phyloP scores from a whole-genome alignment of 2,888 invertebrate species.

The Zelleria hepariella region DNA sequence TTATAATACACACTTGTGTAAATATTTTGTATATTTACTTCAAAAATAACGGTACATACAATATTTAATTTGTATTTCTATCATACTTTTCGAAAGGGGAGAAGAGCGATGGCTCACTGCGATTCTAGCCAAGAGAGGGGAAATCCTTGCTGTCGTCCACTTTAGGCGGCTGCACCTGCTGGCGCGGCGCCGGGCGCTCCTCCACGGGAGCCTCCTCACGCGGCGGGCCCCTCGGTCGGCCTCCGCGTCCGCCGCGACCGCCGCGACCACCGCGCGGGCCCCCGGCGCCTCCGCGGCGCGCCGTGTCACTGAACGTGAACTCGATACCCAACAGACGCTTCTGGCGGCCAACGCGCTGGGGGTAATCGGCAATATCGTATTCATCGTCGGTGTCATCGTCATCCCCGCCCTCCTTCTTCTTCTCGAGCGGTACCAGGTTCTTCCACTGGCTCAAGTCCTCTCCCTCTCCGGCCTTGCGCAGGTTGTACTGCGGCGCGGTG shows the following conservation, averaged over 20 bases:
- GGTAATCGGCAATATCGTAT: slow-evolving; percentile 83
- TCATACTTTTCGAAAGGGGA: slow-evolving; percentile 56
- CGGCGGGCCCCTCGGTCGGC: slow-evolving; percentile 31
- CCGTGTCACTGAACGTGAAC: slow-evolving; percentile 87
- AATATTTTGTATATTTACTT: slow-evolving; percentile 74
- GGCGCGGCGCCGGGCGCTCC: slow-evolving; percentile 47
- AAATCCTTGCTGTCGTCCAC: slow-evolving; percentile 97
- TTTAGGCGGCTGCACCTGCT: slow-evolving; percentile 77
- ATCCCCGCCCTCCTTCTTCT: slow-evolving; percentile 78
- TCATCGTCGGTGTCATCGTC: slow-evolving; percentile 80
- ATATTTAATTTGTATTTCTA: slow-evolving; percentile 69
- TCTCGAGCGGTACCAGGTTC: slow-evolving; percentile 86
- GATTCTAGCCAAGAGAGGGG: slow-evolving; percentile 87
- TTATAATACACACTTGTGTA: slow-evolving; percentile 69
- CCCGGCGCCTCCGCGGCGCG: slow-evolving; percentile 80
- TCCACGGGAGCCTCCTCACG: slow-evolving; percentile 44
- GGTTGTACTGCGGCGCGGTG: slow-evolving; percentile 88
- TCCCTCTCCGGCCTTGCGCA: slow-evolving; percentile 95
- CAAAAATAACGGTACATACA: slow-evolving; percentile 72
- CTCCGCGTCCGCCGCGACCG: slow-evolving; percentile 50
- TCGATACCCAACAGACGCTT: slow-evolving; percentile 90
- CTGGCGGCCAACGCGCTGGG: slow-evolving; percentile 88
- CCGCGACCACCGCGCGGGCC: slow-evolving; percentile 74
- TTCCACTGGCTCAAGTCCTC: slow-evolving; percentile 94
- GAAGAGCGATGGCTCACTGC: slow-evolving; percentile 52